A percentile compares a stretch with the other conserved stretches of the same genome.
Conservation (phyloP, 2,888 invertebrate genomes). For the Dichetophora obliterata region DNA sequence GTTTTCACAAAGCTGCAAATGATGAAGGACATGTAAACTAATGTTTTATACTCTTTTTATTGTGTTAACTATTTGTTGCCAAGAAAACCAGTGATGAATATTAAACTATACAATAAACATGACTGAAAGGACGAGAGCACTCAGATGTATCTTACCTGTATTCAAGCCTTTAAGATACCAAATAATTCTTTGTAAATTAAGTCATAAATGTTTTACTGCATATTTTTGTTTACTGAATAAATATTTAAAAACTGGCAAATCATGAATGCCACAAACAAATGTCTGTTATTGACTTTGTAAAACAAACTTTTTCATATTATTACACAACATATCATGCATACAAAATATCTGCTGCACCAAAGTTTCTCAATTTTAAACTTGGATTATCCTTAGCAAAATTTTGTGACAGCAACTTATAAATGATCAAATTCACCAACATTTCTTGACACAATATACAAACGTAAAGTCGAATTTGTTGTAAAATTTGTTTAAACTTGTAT, state of each 20-base stretch:
- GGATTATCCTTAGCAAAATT: no score
- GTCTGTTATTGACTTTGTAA: background rate
- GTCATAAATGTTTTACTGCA: background rate
- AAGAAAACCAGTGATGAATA: conserved; percentile 12
- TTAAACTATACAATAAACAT: background rate
- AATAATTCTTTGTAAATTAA: background rate
- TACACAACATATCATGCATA: no score
- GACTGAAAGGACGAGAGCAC: background rate
- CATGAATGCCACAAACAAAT: background rate
- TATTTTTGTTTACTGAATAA: background rate
- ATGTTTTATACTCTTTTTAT: conserved; percentile 3
- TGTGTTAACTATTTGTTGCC: background rate
- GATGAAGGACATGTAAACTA: conserved; percentile 1
- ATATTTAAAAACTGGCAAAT: background rate
- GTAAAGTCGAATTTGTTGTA: background rate
- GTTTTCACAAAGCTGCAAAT: background rate
- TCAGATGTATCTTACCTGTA: background rate
- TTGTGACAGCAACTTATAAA: no score
- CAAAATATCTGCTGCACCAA: no score
- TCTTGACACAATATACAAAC: background rate
- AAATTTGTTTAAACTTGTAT: background rate
- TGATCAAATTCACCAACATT: no score
- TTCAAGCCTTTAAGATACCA: background rate
- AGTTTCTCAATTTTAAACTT: no score
- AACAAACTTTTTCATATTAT: no score